These are phyloP conservation scores for Silurus lanzhouensis DNA, from an alignment of 2,797 vertebrate genomes.

Conservation along the genomic window DNA sequence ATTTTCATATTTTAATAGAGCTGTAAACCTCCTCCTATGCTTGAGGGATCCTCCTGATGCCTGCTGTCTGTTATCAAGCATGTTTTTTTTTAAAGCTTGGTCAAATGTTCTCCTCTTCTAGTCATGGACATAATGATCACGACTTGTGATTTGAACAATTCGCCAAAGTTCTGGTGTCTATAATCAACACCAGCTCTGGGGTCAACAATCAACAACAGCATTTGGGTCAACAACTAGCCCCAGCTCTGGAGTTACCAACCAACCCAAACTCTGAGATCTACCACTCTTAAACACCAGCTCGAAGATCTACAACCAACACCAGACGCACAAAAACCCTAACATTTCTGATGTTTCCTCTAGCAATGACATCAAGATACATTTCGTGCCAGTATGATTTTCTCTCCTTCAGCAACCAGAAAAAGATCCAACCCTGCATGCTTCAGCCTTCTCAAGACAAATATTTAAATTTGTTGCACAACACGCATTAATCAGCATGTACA, in stretches of 20 bases:
- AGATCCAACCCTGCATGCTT: not conserved
- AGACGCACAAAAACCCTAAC: too few relatives aligned
- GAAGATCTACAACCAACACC: too few relatives aligned
- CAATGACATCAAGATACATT: not conserved
- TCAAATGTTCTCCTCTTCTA: not conserved
- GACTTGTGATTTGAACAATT: not conserved
- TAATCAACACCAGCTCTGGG: too few relatives aligned
- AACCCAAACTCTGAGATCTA: not conserved
- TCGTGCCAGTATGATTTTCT: not conserved
- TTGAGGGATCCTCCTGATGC: not conserved
- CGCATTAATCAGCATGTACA: too few relatives aligned
- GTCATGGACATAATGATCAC: not conserved
- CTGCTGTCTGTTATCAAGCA: not conserved
- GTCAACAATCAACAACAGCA: too few relatives aligned
- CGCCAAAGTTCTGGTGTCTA: too few relatives aligned
- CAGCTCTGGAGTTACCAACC: not conserved
- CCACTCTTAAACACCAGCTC: not conserved
- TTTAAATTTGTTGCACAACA: too few relatives aligned
- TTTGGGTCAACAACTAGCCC: not conserved
- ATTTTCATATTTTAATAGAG: not conserved
- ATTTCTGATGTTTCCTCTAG: not conserved
- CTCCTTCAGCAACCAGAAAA: not conserved
- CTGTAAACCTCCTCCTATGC: not conserved
- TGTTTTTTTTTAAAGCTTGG: not conserved
- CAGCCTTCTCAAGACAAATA: not conserved